Evolutionary conservation across 2,797 vertebrate species (phyloP).

Genomic region (Sylvia borin): DNA sequence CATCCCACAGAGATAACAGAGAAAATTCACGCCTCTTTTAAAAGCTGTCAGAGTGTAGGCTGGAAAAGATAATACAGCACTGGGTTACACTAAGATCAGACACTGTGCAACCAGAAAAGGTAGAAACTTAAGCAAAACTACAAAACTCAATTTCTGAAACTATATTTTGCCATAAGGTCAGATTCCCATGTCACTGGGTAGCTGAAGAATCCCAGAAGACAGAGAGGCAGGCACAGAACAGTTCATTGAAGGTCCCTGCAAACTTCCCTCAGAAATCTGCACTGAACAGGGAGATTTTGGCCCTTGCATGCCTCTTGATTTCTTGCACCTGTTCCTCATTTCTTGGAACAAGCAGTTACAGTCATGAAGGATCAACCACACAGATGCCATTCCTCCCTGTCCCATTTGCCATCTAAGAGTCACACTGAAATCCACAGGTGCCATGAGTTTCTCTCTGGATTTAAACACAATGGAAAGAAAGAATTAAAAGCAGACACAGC

Average conservation of each 20-base stretch:
- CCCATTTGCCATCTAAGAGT: background rate
- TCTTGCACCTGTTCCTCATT: background rate
- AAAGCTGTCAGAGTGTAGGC: conserved; percentile 4
- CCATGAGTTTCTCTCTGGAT: background rate
- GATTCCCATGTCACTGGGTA: background rate
- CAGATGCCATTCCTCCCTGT: background rate
- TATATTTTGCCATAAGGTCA: background rate
- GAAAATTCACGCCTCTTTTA: background rate
- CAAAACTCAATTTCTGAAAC: background rate
- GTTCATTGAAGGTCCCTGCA: background rate
- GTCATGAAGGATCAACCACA: background rate
- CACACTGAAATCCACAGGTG: background rate
- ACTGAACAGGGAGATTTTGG: background rate
- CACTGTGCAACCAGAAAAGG: background rate
- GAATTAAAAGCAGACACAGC: background rate
- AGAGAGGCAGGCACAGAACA: background rate
- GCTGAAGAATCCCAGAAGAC: background rate
- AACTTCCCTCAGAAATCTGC: background rate
- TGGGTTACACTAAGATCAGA: background rate
- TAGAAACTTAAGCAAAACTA: background rate
- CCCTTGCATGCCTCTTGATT: background rate
- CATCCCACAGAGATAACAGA: conserved; percentile 3
- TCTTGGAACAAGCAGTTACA: background rate
- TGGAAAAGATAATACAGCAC: background rate
- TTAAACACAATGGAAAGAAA: background rate